Percentiles rank a stretch among this genome's conserved stretches.
phyloP scores from a whole-genome alignment of 2,888 invertebrate genomes.

The Baronia brevicornis region DNA sequence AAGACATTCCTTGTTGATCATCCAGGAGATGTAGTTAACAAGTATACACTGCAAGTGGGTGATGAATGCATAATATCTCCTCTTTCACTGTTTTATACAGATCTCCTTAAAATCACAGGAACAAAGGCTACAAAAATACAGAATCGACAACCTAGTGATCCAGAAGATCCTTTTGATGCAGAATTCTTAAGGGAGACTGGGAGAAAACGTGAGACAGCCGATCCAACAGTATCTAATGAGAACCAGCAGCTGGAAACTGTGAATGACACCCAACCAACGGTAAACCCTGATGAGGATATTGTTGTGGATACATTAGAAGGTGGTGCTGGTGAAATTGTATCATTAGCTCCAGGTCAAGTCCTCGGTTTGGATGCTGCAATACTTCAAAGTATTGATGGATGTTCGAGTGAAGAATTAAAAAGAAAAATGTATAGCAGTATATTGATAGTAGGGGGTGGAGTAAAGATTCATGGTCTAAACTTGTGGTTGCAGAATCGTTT shows the following conservation, averaged over 20 bases:
- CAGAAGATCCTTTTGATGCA: slow-evolving; percentile 95
- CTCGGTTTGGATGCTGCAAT: slow-evolving; percentile 93
- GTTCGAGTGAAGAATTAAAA: slow-evolving; percentile 91
- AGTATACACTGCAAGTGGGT: slow-evolving; percentile 87
- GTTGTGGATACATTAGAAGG: slow-evolving; percentile 79
- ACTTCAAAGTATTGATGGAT: slow-evolving; percentile 92
- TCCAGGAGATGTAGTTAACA: slow-evolving; percentile 79
- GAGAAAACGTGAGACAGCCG: slow-evolving; percentile 68
- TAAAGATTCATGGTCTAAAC: slow-evolving; percentile 87
- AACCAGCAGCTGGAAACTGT: slow-evolving; percentile 66
- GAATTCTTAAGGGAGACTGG: slow-evolving; percentile 93
- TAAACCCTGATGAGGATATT: slow-evolving; percentile 81
- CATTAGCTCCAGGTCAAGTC: slow-evolving; percentile 85
- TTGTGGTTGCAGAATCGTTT: slow-evolving; percentile 93
- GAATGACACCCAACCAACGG: slow-evolving; percentile 64
- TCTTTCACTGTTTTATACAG: slow-evolving; percentile 90
- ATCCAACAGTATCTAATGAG: slow-evolving; percentile 49
- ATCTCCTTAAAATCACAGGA: slow-evolving; percentile 90
- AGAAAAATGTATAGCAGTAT: slow-evolving; percentile 96
- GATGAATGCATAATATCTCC: slow-evolving; percentile 96
- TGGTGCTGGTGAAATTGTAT: slow-evolving; percentile 78
- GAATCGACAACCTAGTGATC: slow-evolving; percentile 82
- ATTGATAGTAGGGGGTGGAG: slow-evolving; percentile 92
- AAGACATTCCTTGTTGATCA: slow-evolving; percentile 85
- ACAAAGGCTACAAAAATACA: slow-evolving; percentile 83